phyloP scores from a whole-genome alignment of 2,113 vertebrate species.

The Protobothrops mucrosquamatus region DNA sequence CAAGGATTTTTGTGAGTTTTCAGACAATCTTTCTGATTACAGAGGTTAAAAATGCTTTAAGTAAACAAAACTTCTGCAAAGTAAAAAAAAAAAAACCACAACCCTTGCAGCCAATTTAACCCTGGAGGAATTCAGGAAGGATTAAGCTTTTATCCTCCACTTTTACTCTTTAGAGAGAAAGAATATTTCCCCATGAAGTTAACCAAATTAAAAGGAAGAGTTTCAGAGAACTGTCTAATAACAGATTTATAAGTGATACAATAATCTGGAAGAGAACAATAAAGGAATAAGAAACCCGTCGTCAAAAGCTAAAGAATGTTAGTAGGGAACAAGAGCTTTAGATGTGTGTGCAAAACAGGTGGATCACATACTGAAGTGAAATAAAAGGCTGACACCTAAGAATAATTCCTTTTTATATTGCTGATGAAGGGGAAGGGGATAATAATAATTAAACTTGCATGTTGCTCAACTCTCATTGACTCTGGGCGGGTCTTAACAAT shows the following conservation, averaged over 20 bases:
- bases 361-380: not conserved
- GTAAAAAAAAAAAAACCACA: not conserved
- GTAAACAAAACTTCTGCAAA: not conserved
- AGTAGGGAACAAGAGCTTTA: not conserved
- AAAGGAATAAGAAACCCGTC: not conserved
- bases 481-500: not conserved
- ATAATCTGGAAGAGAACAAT: not conserved
- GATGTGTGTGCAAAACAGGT: not conserved
- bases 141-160: not conserved
- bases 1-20: not conserved
- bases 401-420: not conserved
- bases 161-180: not conserved
- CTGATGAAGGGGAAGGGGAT: not conserved
- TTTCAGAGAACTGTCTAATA: not conserved
- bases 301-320: not conserved
- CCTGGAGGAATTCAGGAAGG: not conserved
- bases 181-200: not conserved
- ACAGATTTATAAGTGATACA: not conserved
- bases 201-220: not conserved
- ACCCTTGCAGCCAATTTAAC: not conserved
- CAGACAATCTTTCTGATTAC: not conserved
- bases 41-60: not conserved
- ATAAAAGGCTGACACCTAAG: not conserved
- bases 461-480: not conserved
- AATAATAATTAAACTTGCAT: not conserved